Conservation (phyloP, 2,797 vertebrate genomes). For the Neostethus bicornis region DNA sequence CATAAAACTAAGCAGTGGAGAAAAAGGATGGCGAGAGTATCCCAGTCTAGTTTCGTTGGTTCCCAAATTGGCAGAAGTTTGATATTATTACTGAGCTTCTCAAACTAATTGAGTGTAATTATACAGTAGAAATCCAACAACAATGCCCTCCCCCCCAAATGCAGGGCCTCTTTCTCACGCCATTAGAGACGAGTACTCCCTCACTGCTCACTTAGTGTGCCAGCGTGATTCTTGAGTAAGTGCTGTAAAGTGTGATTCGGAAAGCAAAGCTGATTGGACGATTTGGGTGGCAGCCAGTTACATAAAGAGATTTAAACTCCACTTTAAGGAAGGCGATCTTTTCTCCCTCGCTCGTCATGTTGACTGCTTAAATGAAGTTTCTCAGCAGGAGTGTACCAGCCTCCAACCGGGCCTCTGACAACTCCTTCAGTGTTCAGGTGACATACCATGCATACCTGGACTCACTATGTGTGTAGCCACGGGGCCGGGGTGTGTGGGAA, state of each 20-base stretch:
- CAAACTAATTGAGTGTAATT: slow-evolving; percentile 81
- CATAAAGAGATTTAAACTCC: slow-evolving; percentile 37
- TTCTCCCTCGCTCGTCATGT: slow-evolving; percentile 35
- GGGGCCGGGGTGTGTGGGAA: slow-evolving; percentile 61
- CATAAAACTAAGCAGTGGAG: slow-evolving; percentile 80
- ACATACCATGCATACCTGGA: slow-evolving; percentile 68
- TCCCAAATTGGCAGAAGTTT: slow-evolving; percentile 62
- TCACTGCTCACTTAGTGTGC: slow-evolving; percentile 25
- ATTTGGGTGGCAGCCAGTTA: slow-evolving; percentile 34
- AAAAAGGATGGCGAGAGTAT: slow-evolving; percentile 74
- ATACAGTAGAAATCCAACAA: slow-evolving; percentile 51
- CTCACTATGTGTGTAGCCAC: slow-evolving; percentile 58
- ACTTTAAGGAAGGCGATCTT: slow-evolving; percentile 12
- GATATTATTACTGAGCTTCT: slow-evolving; percentile 62
- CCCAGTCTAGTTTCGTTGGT: slow-evolving; percentile 79
- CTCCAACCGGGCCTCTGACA: slow-evolving; percentile 21
- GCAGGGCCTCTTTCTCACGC: slow-evolving; percentile 63
- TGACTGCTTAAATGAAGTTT: slow-evolving; percentile 52
- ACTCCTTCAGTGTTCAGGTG: slow-evolving; percentile 60
- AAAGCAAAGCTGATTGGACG: slow-evolving; percentile 27
- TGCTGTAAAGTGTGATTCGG: slow-evolving; percentile 16
- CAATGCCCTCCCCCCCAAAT: slow-evolving; percentile 32
- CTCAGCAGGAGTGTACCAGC: slow-evolving; percentile 36
- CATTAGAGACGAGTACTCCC: slow-evolving; percentile 24
- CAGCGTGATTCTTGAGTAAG: slow-evolving; percentile 29